Evolutionary conservation across 2,113 vertebrate genomes (phyloP), one percentile per base, ranked within the genome.

Genomic region (Crotalus helleri): DNA sequence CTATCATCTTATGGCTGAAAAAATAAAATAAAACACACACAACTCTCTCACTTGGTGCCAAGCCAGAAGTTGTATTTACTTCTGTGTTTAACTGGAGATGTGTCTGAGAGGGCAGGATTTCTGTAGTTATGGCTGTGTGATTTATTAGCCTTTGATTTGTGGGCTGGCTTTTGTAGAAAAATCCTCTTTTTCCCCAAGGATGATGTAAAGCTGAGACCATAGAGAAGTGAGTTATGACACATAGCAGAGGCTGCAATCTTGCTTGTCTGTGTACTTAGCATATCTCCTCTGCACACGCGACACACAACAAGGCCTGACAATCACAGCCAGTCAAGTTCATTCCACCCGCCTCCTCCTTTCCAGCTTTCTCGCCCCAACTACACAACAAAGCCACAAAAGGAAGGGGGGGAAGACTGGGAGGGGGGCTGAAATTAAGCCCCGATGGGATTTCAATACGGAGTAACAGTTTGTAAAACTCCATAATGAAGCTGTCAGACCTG

Each of bases 401-500:
- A 5, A 46, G 5, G 0, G 21, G 2, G 13, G 59, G 29, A 81
- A 39, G 15, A 17, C 15, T 74, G 29, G 64, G 69, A 1, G 55
- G 11, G 19, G 7, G 10, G 19, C 1, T 59, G 10, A n/a, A 53
- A 64, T 15, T 4, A 64, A 33, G 59, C 49, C 49, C 3, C 15
- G 0, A 0, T 0, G n/a, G 44, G 44, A 19, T 24, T 89, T 94
- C 91, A 91, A 0, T 10, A 53, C 24, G 49, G 92, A 95, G 87
- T 44, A 94, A 53, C 57, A 85, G 86, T 86, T 91, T 49, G 54
- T 93, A 94, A 92, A 90, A 61, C 1, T 81, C 90, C 91, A 24
- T 86, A 53, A 29, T 0, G 49, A 92, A 95, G 53, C 93, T 94
- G 69, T 44, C 95, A 94, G 53, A 26, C 33, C 89, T 11, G 51